A percentile compares a stretch with the other conserved stretches of the same genome.
Conservation (phyloP, 30 jellyfish, hydroid and myxozoan genomes). For the Cassiopea andromeda region DNA sequence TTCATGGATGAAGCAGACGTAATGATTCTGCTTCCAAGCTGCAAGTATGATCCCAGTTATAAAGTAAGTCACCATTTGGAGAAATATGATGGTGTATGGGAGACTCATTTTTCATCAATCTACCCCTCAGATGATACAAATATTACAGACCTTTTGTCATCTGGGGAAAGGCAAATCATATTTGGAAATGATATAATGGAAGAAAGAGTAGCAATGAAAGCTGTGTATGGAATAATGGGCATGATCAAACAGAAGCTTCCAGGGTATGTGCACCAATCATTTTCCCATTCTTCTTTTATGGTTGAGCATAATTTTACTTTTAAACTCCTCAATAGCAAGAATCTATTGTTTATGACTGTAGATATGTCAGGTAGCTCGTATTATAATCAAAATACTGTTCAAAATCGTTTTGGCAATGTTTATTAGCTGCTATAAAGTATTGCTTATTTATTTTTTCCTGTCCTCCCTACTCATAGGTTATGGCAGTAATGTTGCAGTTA, state of each 20-base stretch:
- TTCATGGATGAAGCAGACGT: constrained; percentile 74
- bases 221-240: constrained; percentile 49
- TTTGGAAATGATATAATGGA: constrained; percentile 85
- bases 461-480: too few species aligned
- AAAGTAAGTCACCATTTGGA: constrained; percentile 31
- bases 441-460: too few species aligned
- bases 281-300: neutral
- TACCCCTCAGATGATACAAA: constrained; percentile 88
- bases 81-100: constrained; percentile 87
- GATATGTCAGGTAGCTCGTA: too few species aligned
- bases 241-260: constrained; percentile 74
- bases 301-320: too few species aligned
- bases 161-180: constrained; percentile 72
- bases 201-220: constrained; percentile 49
- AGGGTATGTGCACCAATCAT: constrained; percentile 58
- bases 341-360: too few species aligned
- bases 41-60: constrained; percentile 80
- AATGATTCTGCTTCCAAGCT: constrained; percentile 48
- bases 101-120: constrained; percentile 76
- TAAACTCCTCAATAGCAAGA: too few species aligned
- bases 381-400: too few species aligned
- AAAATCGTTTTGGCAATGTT: too few species aligned
- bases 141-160: constrained; percentile 42
- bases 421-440: too few species aligned
- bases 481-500: too few species aligned